Conservation (phyloP, 2,888 invertebrate genomes). For the Polyommatus iphigenia region DNA sequence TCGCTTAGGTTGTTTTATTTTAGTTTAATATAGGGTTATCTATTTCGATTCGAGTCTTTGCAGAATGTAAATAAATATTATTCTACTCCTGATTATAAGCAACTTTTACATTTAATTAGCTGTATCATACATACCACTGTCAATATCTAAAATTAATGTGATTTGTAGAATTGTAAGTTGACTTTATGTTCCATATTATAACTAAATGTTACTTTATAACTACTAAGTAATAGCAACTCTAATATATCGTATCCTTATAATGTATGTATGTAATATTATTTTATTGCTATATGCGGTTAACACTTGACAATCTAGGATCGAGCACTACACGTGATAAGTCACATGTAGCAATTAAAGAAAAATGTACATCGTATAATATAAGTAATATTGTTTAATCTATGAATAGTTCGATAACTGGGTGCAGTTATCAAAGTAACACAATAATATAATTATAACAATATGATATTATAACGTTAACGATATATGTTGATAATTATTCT, state of each 20-base stretch:
- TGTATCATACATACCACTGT: no score
- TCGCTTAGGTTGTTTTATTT: no score
- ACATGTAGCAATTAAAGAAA: constrained; percentile 11
- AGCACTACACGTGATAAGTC: neutral
- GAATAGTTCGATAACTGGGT: neutral
- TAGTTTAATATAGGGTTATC: no score
- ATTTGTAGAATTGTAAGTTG: no score
- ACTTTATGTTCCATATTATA: no score
- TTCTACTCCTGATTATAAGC: no score
- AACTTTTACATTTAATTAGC: no score
- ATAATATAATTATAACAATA: neutral
- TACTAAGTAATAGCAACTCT: neutral
- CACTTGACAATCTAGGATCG: neutral
- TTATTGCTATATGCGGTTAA: neutral
- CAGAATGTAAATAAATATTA: no score
- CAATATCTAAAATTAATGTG: no score
- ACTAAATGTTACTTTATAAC: neutral
- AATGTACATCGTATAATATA: neutral
- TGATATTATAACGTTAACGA: no score
- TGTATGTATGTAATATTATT: neutral
- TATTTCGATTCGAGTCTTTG: no score
- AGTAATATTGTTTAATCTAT: neutral
- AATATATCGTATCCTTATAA: neutral
- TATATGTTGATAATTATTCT: no score
- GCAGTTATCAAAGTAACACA: neutral